Evolutionary conservation across 2,113 vertebrate species (phyloP).

Genomic region (Hypocryptadius cinnamomeus): DNA sequence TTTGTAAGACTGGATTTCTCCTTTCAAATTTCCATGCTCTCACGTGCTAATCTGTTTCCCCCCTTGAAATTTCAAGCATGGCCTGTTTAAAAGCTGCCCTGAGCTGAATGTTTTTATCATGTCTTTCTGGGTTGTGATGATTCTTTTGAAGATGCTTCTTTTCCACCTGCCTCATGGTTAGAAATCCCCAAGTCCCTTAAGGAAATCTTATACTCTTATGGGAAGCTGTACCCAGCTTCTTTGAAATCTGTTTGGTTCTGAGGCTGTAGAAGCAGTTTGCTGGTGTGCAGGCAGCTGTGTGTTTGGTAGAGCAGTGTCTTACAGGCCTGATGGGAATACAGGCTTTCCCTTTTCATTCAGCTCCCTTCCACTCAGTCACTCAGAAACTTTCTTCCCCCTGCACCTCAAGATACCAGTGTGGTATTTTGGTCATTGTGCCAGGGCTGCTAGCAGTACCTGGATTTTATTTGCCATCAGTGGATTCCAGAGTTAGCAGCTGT

Average conservation of each 20-base stretch:
- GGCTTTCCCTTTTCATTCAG: neutral
- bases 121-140: neutral
- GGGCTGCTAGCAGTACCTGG: neutral
- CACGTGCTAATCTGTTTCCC: accelerated
- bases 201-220: neutral
- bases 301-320: neutral
- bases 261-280: neutral
- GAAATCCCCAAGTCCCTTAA: neutral
- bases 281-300: neutral
- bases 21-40: neutral
- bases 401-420: neutral
- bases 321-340: neutral
- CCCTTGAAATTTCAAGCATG: neutral
- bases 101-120: neutral
- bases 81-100: neutral
- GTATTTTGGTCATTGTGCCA: neutral
- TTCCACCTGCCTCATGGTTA: neutral
- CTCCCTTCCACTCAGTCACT: neutral
- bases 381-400: neutral
- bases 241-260: neutral
- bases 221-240: neutral
- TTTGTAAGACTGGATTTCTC: neutral
- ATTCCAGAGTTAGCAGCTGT: neutral
- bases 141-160: neutral
- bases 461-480: neutral